These are phyloP conservation scores for Clarias magur DNA, from an alignment of 2,113 vertebrate genomes.

Conservation along the genomic window DNA sequence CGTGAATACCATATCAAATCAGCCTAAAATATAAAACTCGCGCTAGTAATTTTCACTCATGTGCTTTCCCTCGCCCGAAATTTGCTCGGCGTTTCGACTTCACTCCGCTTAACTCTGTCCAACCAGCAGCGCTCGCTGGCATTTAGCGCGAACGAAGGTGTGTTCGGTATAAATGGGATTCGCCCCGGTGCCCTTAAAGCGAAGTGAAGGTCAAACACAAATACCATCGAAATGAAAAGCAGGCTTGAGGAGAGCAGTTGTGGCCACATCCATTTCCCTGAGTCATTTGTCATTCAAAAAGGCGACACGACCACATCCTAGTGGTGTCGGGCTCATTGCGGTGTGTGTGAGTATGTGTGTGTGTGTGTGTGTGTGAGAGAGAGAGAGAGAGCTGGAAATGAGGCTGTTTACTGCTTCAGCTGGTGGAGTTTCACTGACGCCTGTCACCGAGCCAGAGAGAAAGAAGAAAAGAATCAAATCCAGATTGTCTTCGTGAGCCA, in stretches of 20 bases:
- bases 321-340: constrained; percentile 25
- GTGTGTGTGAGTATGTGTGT: constrained; percentile 30
- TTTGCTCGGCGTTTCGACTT: neutral
- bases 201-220: constrained; percentile 44
- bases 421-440: constrained; percentile 6
- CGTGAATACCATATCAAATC: neutral
- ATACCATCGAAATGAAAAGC: constrained; percentile 43
- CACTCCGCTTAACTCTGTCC: neutral
- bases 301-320: constrained; percentile 46
- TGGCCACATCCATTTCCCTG: constrained; percentile 46
- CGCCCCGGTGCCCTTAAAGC: constrained; percentile 21
- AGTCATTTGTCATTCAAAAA: constrained; percentile 52
- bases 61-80: neutral
- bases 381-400: neutral
- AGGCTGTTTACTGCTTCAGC: neutral
- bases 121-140: neutral
- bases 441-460: neutral
- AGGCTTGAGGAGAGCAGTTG: constrained; percentile 15
- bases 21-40: neutral
- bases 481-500: neutral
- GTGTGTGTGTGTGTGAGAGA: neutral
- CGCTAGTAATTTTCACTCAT: neutral
- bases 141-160: neutral
- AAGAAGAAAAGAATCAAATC: neutral
- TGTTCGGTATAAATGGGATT: neutral